Evolutionary conservation across 2,888 invertebrate species (phyloP), one percentile per base, ranked within the genome.

Genomic region (Hydraecia micacea): DNA sequence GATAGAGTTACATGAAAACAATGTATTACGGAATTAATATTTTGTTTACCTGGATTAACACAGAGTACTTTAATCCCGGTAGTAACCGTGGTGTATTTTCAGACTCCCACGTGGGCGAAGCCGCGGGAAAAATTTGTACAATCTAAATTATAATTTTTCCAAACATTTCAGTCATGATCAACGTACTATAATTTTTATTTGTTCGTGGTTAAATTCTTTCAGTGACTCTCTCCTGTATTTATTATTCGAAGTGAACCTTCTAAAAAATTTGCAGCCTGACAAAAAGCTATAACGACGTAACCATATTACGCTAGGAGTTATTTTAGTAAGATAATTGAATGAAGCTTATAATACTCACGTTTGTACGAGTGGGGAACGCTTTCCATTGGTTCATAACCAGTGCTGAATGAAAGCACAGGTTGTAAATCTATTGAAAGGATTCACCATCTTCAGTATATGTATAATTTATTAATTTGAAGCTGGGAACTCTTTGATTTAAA

Each of bases 301-400:
- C 84, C 72, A 82, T 82, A 87, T 87, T 85, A 84, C 15, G 72
- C 28, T 67, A 71, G 52, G 69, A 88, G 87, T 85, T 88, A 87
- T 88, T 88, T 79, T 85, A 80, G 77, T 79, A n/a, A 73, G 32
- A 81, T 88, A 88, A 86, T 86, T 85, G 80, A 85, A 85, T 87
- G 68, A 82, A 77, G 79, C 77, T 49, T 70, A 46, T 76, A 70
- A 46, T 76, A 70, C 63, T 65, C 69, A 60, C 73, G 63, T 68
- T 28, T 68, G 66, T 71, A 36, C 25, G n/a, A 58, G 68, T 46
- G 28, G 42, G 9, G 49, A 65, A 63, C 49, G 65, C 8, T 68
- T 18, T 49, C 52, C 1, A 55, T 68, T 52, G 21, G 25, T 52
- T 65, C 11, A 32, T n/a, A 55, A 49, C 18, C 21, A 15, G 13